Conservation (phyloP, 35 echinoderm and acorn worm genomes). For the Stichopus chloronotus region DNA sequence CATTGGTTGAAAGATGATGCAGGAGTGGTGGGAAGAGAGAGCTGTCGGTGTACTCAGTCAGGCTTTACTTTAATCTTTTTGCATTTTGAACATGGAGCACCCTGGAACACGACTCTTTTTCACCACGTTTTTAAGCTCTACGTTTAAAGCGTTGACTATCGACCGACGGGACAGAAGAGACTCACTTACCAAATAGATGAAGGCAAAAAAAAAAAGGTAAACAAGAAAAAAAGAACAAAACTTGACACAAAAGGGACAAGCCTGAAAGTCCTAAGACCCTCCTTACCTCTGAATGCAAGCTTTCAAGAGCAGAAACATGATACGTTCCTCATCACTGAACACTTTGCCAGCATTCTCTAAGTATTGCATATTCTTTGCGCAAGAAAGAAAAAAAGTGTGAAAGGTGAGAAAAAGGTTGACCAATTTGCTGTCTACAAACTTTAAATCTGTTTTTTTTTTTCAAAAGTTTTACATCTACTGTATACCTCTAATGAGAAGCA, state of each 20-base stretch:
- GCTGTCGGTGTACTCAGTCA: no score
- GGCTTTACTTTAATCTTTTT: no score
- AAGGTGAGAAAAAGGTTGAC: background rate
- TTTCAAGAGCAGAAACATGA: constrained; percentile 51
- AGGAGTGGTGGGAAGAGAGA: no score
- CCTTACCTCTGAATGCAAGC: constrained; percentile 48
- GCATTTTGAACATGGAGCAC: no score
- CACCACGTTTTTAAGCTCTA: no score
- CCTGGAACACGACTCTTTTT: no score
- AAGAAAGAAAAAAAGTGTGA: constrained; percentile 38
- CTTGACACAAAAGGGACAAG: background rate
- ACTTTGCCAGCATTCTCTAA: constrained; percentile 53
- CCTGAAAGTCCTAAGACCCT: constrained; percentile 26
- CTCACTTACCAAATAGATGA: background rate
- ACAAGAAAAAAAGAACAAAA: background rate
- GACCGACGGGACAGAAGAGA: background rate
- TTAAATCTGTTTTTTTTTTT: background rate
- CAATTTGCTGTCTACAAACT: background rate
- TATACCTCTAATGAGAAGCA: background rate
- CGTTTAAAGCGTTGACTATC: no score
- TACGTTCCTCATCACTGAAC: constrained; percentile 42
- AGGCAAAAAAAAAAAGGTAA: background rate
- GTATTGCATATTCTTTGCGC: constrained; percentile 41
- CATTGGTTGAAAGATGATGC: no score
- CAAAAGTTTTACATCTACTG: background rate